Evolutionary conservation across 2,113 vertebrate genomes (phyloP).

Genomic region (Cyanoderma ruficeps): DNA sequence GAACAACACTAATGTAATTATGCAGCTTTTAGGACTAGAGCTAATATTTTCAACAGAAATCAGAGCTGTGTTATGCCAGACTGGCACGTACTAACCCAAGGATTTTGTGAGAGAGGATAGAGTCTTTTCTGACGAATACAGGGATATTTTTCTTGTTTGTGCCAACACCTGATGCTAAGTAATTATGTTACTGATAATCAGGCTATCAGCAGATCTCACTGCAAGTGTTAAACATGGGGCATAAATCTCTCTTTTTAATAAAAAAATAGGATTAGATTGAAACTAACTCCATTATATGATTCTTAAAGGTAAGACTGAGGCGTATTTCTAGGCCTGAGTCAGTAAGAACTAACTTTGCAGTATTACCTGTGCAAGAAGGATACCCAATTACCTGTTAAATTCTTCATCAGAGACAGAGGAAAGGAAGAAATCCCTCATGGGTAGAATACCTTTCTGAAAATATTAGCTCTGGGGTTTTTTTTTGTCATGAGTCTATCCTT

Average conservation of each 20-base stretch:
- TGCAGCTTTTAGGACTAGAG: conserved; percentile 24
- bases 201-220: neutral
- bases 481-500: neutral
- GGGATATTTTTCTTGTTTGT: neutral
- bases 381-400: neutral
- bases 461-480: neutral
- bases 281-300: neutral
- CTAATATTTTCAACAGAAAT: conserved; percentile 40
- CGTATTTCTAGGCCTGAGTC: neutral
- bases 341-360: neutral
- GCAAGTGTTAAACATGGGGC: neutral
- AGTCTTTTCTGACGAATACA: neutral
- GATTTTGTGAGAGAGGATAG: neutral
- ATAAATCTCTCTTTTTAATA: neutral
- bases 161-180: neutral
- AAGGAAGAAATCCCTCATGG: neutral
- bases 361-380: neutral
- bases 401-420: neutral
- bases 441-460: neutral
- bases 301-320: neutral
- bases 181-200: neutral
- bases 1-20: conserved; percentile 22
- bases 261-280: neutral
- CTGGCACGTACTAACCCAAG: neutral
- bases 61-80: neutral